Percentiles rank a stretch among this genome's conserved stretches.
phyloP scores from a whole-genome alignment of 1,140 invertebrate genomes.

The Arctopsyche grandis region DNA sequence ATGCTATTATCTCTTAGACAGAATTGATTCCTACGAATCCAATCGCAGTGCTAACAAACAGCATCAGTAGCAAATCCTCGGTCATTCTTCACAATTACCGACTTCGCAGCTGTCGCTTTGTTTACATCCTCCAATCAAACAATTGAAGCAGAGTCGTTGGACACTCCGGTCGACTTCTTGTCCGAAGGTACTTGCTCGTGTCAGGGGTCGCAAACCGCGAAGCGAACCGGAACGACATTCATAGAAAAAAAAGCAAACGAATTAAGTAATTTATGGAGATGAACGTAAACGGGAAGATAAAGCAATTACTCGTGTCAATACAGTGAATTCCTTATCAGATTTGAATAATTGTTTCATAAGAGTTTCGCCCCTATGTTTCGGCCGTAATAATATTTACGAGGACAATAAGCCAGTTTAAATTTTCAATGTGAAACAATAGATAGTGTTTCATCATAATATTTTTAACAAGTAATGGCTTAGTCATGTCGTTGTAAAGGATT shows the following conservation, averaged over 20 bases:
- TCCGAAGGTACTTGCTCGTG: neutral
- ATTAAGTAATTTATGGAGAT: neutral
- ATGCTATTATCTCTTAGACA: too few relatives aligned
- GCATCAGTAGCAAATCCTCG: neutral
- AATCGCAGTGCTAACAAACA: neutral
- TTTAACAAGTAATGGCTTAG: too few relatives aligned
- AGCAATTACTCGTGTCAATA: slow-evolving; percentile 3
- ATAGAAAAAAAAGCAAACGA: neutral
- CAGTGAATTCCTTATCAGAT: neutral
- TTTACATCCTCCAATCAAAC: slow-evolving; percentile 51
- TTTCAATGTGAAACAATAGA: too few relatives aligned
- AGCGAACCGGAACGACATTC: neutral
- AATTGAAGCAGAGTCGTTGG: slow-evolving; percentile 44
- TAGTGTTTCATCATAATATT: too few relatives aligned
- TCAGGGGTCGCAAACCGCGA: too few relatives aligned
- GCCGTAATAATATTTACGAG: too few relatives aligned
- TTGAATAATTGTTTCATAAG: slow-evolving; percentile 1
- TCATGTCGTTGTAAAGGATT: too few relatives aligned
- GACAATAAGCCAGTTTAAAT: too few relatives aligned
- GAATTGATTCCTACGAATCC: neutral
- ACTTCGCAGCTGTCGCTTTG: slow-evolving; percentile 51
- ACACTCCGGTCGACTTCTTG: neutral
- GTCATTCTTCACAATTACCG: slow-evolving; percentile 38
- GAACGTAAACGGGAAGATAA: neutral
- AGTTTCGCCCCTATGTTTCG: neutral